Conservation (phyloP, 1,140 invertebrate species). For the Tetramorium alpestre region DNA sequence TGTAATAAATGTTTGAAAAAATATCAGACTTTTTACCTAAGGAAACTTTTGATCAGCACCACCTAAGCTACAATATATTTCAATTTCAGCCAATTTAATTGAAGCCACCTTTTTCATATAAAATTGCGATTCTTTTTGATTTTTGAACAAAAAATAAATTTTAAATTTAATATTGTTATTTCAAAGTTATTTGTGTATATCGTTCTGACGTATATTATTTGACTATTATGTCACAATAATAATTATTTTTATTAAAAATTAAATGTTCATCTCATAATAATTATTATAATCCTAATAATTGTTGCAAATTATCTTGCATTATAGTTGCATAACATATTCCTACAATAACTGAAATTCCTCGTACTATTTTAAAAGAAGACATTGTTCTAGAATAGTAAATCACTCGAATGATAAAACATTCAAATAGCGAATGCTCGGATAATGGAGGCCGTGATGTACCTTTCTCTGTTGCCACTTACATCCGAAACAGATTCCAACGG, state of each 20-base stretch:
- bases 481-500: constrained; percentile 1
- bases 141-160: neutral
- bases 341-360: neutral
- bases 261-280: neutral
- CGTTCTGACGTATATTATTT: neutral
- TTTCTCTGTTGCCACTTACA: neutral
- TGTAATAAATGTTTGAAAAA: no score
- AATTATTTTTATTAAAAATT: neutral
- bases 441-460: constrained; percentile 14
- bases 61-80: no score
- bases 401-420: constrained; percentile 49
- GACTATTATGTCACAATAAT: neutral
- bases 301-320: neutral
- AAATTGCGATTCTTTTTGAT: neutral
- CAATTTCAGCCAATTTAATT: no score
- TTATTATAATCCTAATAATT: neutral
- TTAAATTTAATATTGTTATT: neutral
- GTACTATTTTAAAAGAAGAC: neutral
- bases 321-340: neutral
- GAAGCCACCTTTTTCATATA: no score
- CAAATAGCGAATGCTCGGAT: constrained; percentile 22
- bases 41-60: no score
- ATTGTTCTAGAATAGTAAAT: constrained; percentile 20
- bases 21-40: no score
- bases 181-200: neutral